Evolutionary conservation across 2,888 invertebrate genomes (phyloP), one percentile per base, ranked within the genome.

Genomic region (Acronicta leporina): DNA sequence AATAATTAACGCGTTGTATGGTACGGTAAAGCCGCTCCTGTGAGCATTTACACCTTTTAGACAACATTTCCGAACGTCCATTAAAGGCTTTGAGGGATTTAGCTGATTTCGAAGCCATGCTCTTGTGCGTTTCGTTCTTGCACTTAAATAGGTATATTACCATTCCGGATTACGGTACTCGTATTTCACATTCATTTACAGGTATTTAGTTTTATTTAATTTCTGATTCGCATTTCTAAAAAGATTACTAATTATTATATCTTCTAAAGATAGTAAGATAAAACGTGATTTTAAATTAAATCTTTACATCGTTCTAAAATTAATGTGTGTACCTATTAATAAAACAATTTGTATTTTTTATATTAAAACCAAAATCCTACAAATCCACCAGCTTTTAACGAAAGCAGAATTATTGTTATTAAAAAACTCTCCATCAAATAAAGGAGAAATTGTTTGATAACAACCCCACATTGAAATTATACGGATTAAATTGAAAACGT

Each of bases 31-130:
- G 66, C 72, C 47, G 69, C 60, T 76, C 67, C 71, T 63, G 60
- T 59, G 78, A 79, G 79, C 60, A 81, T 75, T 84, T 80, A 84
- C 83, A 88, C 87, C 87, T 88, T 90, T 89, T 84, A 87, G 82
- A 83, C 77, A 76, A 80, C 85, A 83, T 84, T 86, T 82, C 75
- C 84, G 80, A 82, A 85, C 85, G 86, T 90, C 92, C 92, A 92
- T 92, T 92, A 91, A 88, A 85, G 87, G 91, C 88, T 92, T 90
- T 85, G 79, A 63, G 68, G 85, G 89, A 88, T 90, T 89, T 87
- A 83, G 75, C 80, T 80, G 84, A 83, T 84, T 81, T 79, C 73
- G 73, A 73, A 83, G 75, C 79, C 73, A 81, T 68, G 54, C 57
- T 63, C 67, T 69, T 78, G 70, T 80, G 66, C 71, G 73, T 83